Evolutionary conservation across 2,113 vertebrate species (phyloP).

Genomic region (Acanthisitta chloris): DNA sequence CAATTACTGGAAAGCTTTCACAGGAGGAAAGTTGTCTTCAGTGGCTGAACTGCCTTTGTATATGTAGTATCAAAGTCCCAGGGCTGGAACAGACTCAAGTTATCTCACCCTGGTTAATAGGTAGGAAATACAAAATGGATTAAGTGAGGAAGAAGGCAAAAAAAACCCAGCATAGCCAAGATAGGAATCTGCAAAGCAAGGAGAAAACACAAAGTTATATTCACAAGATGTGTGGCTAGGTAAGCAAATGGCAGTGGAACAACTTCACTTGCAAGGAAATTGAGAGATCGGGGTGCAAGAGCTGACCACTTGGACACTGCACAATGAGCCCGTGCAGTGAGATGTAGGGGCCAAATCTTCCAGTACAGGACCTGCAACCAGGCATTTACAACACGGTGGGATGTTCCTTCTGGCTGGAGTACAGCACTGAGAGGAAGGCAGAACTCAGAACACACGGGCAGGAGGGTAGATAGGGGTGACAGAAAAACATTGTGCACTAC

Average conservation of each 20-base stretch:
- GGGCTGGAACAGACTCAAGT: neutral
- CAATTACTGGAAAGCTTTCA: slow-evolving; percentile 24
- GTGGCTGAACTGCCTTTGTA: slow-evolving; percentile 15
- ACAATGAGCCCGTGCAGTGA: rapidly evolving
- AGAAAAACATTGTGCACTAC: neutral
- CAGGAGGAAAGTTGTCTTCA: slow-evolving; percentile 21
- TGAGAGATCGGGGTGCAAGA: neutral
- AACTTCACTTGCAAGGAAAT: neutral
- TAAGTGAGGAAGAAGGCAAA: neutral
- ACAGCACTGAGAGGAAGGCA: neutral
- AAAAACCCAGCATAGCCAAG: neutral
- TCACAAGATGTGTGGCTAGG: neutral
- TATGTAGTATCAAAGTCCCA: neutral
- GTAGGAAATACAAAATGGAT: neutral
- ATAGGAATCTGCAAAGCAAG: slow-evolving; percentile 26
- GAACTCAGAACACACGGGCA: neutral
- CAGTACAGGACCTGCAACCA: neutral
- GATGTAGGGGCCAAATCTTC: neutral
- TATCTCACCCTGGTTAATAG: neutral
- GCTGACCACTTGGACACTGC: neutral
- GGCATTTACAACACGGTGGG: neutral
- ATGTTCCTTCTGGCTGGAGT: neutral
- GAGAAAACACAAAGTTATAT: neutral
- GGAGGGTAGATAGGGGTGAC: neutral
- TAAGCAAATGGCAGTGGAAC: neutral